Conservation (phyloP, 2,888 invertebrate species). For the Sarcophaga rosellei region DNA sequence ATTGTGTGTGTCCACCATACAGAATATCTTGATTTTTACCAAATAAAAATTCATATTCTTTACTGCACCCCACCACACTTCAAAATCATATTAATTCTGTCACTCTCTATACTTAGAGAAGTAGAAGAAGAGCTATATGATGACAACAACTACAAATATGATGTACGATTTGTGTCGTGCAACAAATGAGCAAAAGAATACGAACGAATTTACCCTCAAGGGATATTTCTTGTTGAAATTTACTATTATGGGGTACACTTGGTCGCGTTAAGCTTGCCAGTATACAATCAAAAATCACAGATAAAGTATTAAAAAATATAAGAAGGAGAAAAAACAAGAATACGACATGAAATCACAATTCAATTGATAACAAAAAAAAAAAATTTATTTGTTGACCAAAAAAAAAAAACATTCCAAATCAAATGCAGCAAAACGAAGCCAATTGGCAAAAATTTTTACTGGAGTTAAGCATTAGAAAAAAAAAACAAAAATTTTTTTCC, state of each 20-base stretch:
- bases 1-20: slow-evolving; percentile 41
- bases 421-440: slow-evolving; percentile 77
- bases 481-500: too few species aligned
- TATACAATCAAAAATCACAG: slow-evolving; percentile 60
- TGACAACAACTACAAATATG: slow-evolving; percentile 6
- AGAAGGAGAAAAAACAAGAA: slow-evolving; percentile 42
- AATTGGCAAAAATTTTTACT: slow-evolving; percentile 69
- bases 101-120: slow-evolving; percentile 38
- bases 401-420: slow-evolving; percentile 47
- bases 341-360: slow-evolving; percentile 72
- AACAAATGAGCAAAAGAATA: slow-evolving; percentile 5
- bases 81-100: slow-evolving; percentile 42
- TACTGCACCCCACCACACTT: not conserved
- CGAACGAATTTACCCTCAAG: slow-evolving; percentile 62
- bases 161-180: slow-evolving; percentile 3
- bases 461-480: too few species aligned
- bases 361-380: slow-evolving; percentile 67
- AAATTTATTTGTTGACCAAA: slow-evolving; percentile 52
- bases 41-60: slow-evolving; percentile 11
- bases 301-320: slow-evolving; percentile 46
- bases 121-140: not conserved
- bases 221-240: slow-evolving; percentile 58
- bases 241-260: slow-evolving; percentile 41
- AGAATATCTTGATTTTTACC: slow-evolving; percentile 24
- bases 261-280: not conserved